Evolutionary conservation across 2,888 invertebrate genomes (phyloP).

Genomic region (Eilema caniola): DNA sequence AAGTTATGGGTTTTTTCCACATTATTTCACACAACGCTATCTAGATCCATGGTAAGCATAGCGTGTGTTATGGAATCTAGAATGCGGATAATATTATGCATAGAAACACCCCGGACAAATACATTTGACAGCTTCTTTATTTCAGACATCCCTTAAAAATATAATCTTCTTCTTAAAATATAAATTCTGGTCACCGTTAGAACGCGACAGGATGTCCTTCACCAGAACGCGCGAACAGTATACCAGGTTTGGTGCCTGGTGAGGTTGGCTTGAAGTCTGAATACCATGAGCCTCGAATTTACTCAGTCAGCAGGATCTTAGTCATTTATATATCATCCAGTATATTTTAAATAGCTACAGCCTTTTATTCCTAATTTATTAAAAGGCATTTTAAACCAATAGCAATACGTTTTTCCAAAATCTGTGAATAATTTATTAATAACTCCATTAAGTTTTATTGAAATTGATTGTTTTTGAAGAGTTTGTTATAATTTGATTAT

Average conservation of each 20-base stretch:
- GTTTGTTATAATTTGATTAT: conserved; percentile 18
- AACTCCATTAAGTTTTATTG: not conserved
- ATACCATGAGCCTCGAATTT: not conserved
- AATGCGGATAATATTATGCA: too few species aligned
- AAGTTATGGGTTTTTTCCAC: too few species aligned
- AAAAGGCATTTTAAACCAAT: not conserved
- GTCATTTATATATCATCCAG: too few species aligned
- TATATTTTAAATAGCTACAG: not conserved
- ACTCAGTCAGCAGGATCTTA: not conserved
- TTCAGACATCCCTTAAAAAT: too few species aligned
- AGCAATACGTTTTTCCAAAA: not conserved
- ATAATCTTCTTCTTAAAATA: too few species aligned
- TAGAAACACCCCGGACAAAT: too few species aligned
- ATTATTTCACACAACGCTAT: too few species aligned
- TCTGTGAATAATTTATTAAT: not conserved
- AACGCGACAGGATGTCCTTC: not conserved
- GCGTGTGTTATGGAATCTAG: too few species aligned
- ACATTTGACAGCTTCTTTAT: too few species aligned
- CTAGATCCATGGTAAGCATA: too few species aligned
- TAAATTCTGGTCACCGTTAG: too few species aligned
- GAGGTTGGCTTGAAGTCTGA: not conserved
- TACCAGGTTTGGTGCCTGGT: not conserved
- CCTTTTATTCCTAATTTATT: not conserved
- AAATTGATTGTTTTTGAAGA: not conserved
- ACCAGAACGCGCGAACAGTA: too few species aligned